phyloP scores from a whole-genome alignment of 1,140 invertebrate genomes.

The Himalopsyche phryganea region DNA sequence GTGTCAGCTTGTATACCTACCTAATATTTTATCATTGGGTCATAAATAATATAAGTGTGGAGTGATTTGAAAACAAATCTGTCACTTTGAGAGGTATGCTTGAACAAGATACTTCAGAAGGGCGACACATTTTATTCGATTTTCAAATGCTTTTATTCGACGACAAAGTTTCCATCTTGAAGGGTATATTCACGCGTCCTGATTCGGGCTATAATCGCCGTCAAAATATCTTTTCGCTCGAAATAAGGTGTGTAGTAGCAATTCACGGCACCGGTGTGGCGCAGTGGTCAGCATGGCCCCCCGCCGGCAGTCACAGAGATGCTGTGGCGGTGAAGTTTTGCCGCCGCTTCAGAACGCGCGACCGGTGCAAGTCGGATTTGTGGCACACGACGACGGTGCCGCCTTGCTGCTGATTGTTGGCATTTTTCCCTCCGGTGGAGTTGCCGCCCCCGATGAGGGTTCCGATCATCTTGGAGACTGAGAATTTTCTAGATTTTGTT shows the following conservation, averaged over 20 bases:
- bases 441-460: conserved; percentile 62
- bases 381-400: conserved; percentile 56
- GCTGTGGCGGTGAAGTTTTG: conserved; percentile 56
- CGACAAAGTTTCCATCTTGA: background rate
- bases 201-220: background rate
- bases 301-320: conserved; percentile 53
- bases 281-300: conserved; percentile 28
- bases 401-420: conserved; percentile 40
- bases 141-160: background rate
- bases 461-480: conserved; percentile 76
- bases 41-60: too few species aligned
- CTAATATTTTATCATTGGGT: too few species aligned
- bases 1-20: too few species aligned
- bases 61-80: too few species aligned
- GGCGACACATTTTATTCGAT: too few species aligned
- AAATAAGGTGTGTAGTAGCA: background rate
- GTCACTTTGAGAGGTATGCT: too few species aligned
- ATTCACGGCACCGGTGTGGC: conserved; percentile 30
- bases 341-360: conserved; percentile 52
- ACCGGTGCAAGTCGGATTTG: conserved; percentile 57
- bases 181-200: background rate
- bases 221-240: background rate
- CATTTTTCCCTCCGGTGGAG: conserved; percentile 36
- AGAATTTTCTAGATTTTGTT: conserved; percentile 66
- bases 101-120: too few species aligned